Percentiles rank a stretch among this genome's conserved stretches.
phyloP scores from a whole-genome alignment of 2,888 invertebrate species.

The Mamestra brassicae region DNA sequence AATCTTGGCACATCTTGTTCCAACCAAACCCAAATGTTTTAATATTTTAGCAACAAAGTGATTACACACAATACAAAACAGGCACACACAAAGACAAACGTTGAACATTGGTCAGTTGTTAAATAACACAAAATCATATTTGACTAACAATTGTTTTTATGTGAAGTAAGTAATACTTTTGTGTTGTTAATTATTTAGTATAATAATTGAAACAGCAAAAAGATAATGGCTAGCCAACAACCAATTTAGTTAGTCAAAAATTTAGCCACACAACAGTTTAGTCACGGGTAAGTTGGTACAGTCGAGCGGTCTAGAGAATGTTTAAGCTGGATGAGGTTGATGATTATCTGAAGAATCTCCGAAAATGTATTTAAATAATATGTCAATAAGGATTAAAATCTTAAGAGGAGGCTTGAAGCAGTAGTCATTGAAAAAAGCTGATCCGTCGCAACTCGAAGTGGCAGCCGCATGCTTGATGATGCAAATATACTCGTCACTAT shows the following conservation, averaged over 20 bases:
- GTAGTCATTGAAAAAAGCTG: background rate
- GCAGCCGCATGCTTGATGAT: background rate
- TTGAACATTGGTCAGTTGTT: no score
- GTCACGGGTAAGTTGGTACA: background rate
- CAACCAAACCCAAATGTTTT: no score
- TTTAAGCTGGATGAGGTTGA: background rate
- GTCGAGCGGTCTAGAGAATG: background rate
- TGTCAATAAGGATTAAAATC: no score
- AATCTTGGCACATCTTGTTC: background rate
- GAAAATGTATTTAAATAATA: background rate
- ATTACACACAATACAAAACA: no score
- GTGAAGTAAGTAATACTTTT: no score
- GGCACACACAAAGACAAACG: no score
- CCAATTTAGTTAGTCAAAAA: background rate
- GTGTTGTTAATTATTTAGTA: no score
- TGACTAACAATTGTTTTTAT: no score
- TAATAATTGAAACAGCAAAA: no score
- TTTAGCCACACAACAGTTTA: background rate
- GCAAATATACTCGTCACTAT: background rate
- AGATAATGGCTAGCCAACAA: background rate
- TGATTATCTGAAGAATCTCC: background rate
- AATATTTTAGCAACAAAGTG: no score
- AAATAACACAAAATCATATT: no score
- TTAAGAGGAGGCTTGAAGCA: background rate
- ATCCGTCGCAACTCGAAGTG: background rate